A percentile compares a stretch with the other conserved stretches of the same genome.
Evolutionary conservation across 2,797 vertebrate genomes (phyloP).

Genomic region (Fistularia tabacaria): DNA sequence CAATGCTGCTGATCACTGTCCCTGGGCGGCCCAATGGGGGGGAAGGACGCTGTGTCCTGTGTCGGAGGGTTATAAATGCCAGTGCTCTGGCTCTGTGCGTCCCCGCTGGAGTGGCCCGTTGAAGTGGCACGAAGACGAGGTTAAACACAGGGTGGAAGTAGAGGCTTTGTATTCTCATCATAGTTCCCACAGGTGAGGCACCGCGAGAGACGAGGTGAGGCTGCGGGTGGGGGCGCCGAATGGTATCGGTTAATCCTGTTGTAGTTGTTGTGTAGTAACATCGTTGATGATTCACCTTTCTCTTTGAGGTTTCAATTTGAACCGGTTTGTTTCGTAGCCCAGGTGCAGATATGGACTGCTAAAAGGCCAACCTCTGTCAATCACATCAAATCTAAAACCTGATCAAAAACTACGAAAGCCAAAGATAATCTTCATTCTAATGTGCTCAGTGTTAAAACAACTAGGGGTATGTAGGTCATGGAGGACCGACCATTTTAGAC

Average conservation of each 20-base stretch:
- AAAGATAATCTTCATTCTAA: too few species aligned
- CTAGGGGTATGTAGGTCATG: slow-evolving; percentile 56
- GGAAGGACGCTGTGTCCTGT: slow-evolving; percentile 70
- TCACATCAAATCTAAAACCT: too few species aligned
- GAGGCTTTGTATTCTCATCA: slow-evolving; percentile 22
- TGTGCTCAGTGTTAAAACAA: slow-evolving; percentile 9
- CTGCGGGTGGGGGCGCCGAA: not conserved
- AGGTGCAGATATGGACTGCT: too few species aligned
- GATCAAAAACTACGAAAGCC: too few species aligned
- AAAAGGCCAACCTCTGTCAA: too few species aligned
- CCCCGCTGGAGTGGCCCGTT: slow-evolving; percentile 25
- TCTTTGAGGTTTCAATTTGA: not conserved
- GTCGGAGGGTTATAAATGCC: slow-evolving; percentile 65
- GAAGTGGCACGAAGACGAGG: slow-evolving; percentile 38
- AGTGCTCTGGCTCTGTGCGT: slow-evolving; percentile 13
- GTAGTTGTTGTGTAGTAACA: not conserved
- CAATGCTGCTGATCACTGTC: slow-evolving; percentile 57
- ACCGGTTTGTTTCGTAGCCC: not conserved
- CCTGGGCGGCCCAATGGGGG: slow-evolving; percentile 53
- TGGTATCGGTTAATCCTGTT: not conserved
- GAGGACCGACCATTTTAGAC: slow-evolving; percentile 33
- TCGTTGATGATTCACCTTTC: slow-evolving; percentile 5
- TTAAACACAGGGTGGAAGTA: slow-evolving; percentile 23
- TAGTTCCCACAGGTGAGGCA: slow-evolving; percentile 60
- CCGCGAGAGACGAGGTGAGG: slow-evolving; percentile 25